Evolutionary conservation across 2,888 invertebrate species (phyloP).

Genomic region (Apamea epomidion): DNA sequence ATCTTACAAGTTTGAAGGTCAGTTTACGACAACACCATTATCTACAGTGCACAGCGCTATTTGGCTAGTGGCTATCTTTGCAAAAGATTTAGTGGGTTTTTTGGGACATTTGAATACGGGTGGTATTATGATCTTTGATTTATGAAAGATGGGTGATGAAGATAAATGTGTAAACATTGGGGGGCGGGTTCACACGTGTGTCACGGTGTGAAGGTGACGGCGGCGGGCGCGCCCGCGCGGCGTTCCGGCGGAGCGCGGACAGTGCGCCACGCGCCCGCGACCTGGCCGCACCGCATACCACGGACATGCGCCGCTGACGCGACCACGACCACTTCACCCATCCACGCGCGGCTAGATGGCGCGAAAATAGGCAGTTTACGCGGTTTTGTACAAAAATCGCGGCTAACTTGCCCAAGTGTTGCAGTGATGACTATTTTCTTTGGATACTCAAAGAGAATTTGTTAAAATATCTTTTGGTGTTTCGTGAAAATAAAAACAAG

Average conservation of each 20-base stretch:
- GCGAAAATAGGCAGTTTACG: slow-evolving; percentile 76
- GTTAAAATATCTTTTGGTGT: slow-evolving; percentile 64
- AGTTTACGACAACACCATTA: slow-evolving; percentile 55
- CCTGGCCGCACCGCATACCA: slow-evolving; percentile 80
- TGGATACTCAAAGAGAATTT: slow-evolving; percentile 72
- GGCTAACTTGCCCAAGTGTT: slow-evolving; percentile 71
- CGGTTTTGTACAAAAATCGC: slow-evolving; percentile 76
- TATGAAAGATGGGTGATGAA: slow-evolving; percentile 69
- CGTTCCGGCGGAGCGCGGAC: slow-evolving; percentile 69
- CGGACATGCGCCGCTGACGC: slow-evolving; percentile 74
- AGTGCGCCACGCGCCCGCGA: slow-evolving; percentile 87
- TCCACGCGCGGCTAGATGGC: slow-evolving; percentile 70
- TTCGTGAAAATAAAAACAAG: slow-evolving; percentile 39
- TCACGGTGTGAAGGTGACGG: slow-evolving; percentile 76
- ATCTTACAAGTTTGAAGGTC: slow-evolving; percentile 54
- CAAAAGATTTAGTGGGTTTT: slow-evolving; percentile 27
- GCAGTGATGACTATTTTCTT: slow-evolving; percentile 74
- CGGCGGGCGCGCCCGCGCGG: slow-evolving; percentile 67
- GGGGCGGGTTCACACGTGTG: slow-evolving; percentile 72
- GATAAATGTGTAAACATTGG: slow-evolving; percentile 73
- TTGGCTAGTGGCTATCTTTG: slow-evolving; percentile 29
- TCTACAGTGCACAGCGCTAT: slow-evolving; percentile 30
- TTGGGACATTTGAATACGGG: slow-evolving; percentile 20
- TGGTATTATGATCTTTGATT: slow-evolving; percentile 50
- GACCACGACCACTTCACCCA: slow-evolving; percentile 61